phyloP scores from a whole-genome alignment of 1,140 invertebrate species.

The Drosophila sulfurigaster region DNA sequence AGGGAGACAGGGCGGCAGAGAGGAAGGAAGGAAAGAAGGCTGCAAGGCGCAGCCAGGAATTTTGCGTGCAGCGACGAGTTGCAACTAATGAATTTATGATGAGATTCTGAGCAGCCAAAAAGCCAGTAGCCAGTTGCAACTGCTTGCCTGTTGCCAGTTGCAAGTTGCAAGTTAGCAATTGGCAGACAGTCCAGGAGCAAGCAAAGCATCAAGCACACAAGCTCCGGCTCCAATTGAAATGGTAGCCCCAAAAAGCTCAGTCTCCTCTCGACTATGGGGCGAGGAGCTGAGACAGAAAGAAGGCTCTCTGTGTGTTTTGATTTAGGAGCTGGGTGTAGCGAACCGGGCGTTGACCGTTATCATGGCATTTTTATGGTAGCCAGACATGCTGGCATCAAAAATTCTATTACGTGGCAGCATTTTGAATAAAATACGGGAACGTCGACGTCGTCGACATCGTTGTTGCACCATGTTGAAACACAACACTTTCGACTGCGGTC shows the following conservation, averaged over 20 bases:
- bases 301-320: constrained; percentile 23
- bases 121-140: constrained; percentile 57
- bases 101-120: constrained; percentile 69
- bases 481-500: constrained; percentile 79
- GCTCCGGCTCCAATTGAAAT: constrained; percentile 46
- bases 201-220: background rate
- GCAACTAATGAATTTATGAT: constrained; percentile 83
- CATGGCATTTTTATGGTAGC: constrained; percentile 78
- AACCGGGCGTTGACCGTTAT: constrained; percentile 77
- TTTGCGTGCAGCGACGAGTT: constrained; percentile 73
- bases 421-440: constrained; percentile 81
- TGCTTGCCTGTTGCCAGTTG: constrained; percentile 50
- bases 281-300: no score
- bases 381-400: constrained; percentile 83
- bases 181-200: constrained; percentile 17
- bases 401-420: constrained; percentile 82
- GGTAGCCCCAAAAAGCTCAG: constrained; percentile 22
- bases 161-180: constrained; percentile 41
- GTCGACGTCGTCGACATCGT: constrained; percentile 24
- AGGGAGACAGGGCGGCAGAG: no score
- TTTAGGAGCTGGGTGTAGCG: constrained; percentile 31
- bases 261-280: background rate
- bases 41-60: constrained; percentile 30
- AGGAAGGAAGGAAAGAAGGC: constrained; percentile 18
- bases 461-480: constrained; percentile 61